phyloP scores from a whole-genome alignment of 2,888 invertebrate genomes.

The Leptura quadrifasciata region DNA sequence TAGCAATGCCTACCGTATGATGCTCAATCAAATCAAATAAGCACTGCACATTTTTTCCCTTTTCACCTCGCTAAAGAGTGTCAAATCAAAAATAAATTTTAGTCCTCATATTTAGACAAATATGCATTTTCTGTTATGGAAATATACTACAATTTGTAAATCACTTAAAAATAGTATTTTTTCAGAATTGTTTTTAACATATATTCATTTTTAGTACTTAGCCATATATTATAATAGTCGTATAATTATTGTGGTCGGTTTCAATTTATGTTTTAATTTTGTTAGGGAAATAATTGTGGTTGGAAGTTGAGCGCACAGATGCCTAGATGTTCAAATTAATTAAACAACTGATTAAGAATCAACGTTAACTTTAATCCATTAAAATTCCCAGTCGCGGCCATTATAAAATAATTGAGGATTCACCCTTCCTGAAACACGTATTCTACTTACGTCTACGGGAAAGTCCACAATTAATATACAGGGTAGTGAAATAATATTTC shows the following conservation, averaged over 20 bases:
- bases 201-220: neutral
- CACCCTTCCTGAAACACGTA: neutral
- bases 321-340: neutral
- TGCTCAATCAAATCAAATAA: too few relatives aligned
- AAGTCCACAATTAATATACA: too few relatives aligned
- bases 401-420: slow-evolving; percentile 1
- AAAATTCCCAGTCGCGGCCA: neutral
- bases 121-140: too few relatives aligned
- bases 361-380: slow-evolving; percentile 7
- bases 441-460: too few relatives aligned
- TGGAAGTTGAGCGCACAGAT: neutral
- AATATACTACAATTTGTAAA: too few relatives aligned
- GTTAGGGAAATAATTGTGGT: neutral
- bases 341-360: slow-evolving; percentile 7
- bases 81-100: too few relatives aligned
- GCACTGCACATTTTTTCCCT: too few relatives aligned
- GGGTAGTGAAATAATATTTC: too few relatives aligned
- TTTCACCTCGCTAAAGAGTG: too few relatives aligned
- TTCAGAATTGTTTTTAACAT: neutral
- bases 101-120: too few relatives aligned
- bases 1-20: too few relatives aligned
- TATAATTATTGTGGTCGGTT: neutral
- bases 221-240: neutral
- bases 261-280: slow-evolving; percentile 7
- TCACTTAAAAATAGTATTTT: neutral